Percentiles rank a stretch among this genome's conserved stretches.
These are phyloP conservation scores for Ceratina australensis DNA, from an alignment of 1,140 invertebrate species.

Conservation along the genomic window DNA sequence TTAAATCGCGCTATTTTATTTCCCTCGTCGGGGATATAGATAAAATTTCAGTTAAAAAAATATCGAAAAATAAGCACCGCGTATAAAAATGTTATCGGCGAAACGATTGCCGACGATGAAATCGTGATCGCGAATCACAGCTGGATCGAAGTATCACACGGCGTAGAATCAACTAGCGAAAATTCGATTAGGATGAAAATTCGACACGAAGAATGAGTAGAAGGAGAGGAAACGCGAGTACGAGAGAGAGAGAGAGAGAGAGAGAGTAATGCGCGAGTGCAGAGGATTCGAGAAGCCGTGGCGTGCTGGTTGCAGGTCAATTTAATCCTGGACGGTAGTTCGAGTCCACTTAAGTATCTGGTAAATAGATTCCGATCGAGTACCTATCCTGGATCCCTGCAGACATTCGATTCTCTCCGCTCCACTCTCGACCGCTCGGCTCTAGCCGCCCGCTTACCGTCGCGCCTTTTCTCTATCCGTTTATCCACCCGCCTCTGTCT, in stretches of 20 bases:
- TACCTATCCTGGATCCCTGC: conserved; percentile 56
- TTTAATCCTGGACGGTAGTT: conserved; percentile 65
- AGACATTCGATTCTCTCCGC: conserved; percentile 60
- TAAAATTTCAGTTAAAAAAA: too few species aligned
- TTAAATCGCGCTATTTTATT: too few species aligned
- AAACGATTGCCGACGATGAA: too few species aligned
- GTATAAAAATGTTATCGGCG: too few species aligned
- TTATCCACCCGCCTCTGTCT: neutral
- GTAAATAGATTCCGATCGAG: conserved; percentile 70
- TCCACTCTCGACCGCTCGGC: conserved; percentile 29
- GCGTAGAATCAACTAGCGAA: neutral
- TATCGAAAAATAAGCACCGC: too few species aligned
- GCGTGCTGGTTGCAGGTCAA: conserved; percentile 60
- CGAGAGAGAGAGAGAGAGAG: conserved; percentile 11
- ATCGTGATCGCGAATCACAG: neutral
- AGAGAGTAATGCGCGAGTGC: neutral
- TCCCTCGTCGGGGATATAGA: too few species aligned
- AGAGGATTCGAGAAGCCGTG: conserved; percentile 43
- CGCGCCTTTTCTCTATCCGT: conserved; percentile 7
- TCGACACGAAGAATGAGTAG: neutral
- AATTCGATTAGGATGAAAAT: neutral
- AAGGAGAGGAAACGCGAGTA: neutral
- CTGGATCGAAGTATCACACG: neutral
- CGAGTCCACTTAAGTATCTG: conserved; percentile 64
- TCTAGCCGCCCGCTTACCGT: neutral